A percentile compares a stretch with the other conserved stretches of the same genome.
phyloP scores from a whole-genome alignment of 2,797 vertebrate species.

The Botia kubotai region DNA sequence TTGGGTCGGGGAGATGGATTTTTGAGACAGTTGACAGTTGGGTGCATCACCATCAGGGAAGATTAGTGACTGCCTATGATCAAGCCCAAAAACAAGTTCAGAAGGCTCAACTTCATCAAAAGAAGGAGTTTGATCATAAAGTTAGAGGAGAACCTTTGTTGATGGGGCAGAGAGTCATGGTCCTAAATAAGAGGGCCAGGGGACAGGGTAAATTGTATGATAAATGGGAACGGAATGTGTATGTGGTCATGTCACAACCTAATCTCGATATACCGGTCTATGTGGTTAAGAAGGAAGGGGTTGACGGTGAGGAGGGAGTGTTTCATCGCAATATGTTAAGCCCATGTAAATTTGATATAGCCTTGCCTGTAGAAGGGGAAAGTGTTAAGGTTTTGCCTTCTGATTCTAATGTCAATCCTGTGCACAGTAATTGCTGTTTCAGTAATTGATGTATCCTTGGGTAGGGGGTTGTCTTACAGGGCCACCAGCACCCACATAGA shows the following conservation, averaged over 20 bases:
- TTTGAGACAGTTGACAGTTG: not conserved
- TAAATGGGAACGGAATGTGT: not conserved
- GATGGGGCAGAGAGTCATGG: not conserved
- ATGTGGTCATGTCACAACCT: not conserved
- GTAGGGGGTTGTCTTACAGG: too few species aligned
- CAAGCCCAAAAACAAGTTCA: not conserved
- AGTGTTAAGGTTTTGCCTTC: not conserved
- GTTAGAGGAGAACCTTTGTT: not conserved
- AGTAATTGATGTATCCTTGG: too few species aligned
- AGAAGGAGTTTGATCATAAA: too few species aligned
- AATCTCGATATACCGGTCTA: not conserved
- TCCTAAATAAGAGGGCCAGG: not conserved
- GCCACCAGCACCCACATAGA: too few species aligned
- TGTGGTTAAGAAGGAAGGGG: not conserved
- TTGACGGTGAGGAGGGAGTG: not conserved
- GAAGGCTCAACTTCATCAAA: not conserved
- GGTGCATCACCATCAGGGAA: not conserved
- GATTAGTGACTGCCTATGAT: not conserved
- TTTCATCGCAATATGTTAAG: slow-evolving; percentile 1
- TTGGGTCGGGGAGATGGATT: too few species aligned
- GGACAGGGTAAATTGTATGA: slow-evolving; percentile 3
- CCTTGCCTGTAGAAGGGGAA: not conserved
- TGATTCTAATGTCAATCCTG: too few species aligned
- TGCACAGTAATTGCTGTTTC: too few species aligned
- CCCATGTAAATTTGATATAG: not conserved